A percentile compares a stretch with the other conserved stretches of the same genome.
phyloP scores from a whole-genome alignment of 2,113 vertebrate species.

The Sorex fumeus region DNA sequence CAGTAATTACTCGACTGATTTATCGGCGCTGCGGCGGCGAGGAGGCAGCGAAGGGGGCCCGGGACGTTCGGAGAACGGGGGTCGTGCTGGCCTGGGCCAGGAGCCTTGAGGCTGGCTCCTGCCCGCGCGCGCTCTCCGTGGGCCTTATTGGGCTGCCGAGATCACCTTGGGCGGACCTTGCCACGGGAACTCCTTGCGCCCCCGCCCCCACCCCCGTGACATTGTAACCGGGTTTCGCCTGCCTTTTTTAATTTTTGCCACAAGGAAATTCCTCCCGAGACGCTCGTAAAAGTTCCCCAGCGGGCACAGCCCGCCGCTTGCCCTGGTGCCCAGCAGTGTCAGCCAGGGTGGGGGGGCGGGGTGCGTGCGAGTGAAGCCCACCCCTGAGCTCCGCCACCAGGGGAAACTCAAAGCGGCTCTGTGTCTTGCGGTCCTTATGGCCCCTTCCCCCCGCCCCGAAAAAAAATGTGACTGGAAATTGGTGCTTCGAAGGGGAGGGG shows the following conservation, averaged over 20 bases:
- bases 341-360: fast-evolving
- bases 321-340: neutral
- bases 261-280: slow-evolving; percentile 45
- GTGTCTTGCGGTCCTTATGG: neutral
- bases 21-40: slow-evolving; percentile 83
- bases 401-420: neutral
- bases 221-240: slow-evolving; percentile 37
- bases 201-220: no score
- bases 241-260: slow-evolving; percentile 65
- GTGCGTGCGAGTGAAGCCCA: neutral
- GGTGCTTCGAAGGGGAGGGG: neutral
- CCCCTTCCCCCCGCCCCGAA: no score
- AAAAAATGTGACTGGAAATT: no score
- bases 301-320: neutral
- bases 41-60: slow-evolving; percentile 78
- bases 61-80: slow-evolving; percentile 64
- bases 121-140: neutral
- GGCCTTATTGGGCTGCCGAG: no score
- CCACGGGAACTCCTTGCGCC: neutral
- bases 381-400: neutral
- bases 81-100: neutral
- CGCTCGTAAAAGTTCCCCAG: neutral
- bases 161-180: neutral
- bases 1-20: slow-evolving; percentile 90
- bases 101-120: neutral